These are phyloP conservation scores for Limnothrissa miodon DNA, from an alignment of 2,113 vertebrate genomes.

Conservation along the genomic window DNA sequence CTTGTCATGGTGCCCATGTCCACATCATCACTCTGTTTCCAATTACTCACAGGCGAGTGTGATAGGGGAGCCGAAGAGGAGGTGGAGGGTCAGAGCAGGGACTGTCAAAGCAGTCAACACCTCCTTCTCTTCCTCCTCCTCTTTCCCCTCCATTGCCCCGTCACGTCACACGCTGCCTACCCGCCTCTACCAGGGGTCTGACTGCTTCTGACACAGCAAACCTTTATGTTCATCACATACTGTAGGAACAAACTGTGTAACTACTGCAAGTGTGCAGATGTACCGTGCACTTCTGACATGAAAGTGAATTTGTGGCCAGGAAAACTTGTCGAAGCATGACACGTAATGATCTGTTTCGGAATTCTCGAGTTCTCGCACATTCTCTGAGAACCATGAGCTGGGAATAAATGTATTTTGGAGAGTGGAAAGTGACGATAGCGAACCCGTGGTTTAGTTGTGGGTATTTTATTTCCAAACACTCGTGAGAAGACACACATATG, in stretches of 20 bases:
- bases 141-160: too few species aligned
- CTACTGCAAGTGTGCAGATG: too few species aligned
- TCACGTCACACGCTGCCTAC: neutral
- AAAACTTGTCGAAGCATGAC: too few species aligned
- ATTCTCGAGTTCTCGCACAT: too few species aligned
- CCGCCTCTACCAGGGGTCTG: too few species aligned
- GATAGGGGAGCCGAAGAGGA: constrained; percentile 42
- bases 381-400: too few species aligned
- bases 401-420: neutral
- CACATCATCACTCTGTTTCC: constrained; percentile 59
- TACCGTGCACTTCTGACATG: too few species aligned
- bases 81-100: neutral
- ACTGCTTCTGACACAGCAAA: too few species aligned
- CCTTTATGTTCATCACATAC: too few species aligned
- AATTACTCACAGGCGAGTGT: constrained; percentile 52
- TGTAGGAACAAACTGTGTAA: neutral
- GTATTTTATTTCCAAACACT: neutral
- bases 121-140: neutral
- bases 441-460: neutral
- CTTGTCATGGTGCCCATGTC: constrained; percentile 58
- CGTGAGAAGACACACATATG: neutral
- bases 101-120: neutral
- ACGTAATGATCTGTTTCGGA: too few species aligned
- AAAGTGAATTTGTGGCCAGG: too few species aligned
- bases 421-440: neutral